Base-by-base conservation (phyloP, 2,888 invertebrate genomes). In the Euzetes globulus region DNA sequence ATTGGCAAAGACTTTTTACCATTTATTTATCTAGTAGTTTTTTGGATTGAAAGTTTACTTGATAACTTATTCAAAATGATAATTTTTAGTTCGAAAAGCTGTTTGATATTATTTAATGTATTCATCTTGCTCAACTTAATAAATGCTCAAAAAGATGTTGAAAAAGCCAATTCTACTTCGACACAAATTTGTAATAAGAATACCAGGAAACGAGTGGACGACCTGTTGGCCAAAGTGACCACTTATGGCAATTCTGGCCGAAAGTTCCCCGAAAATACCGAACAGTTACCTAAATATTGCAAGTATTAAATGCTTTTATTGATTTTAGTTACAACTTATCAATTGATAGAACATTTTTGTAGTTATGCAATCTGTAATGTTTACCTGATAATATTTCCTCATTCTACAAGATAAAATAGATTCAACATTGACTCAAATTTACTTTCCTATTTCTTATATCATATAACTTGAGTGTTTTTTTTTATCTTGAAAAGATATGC, bases 201-300 rank as follows among this genome's bases (percentile, higher is more conserved):
- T 50, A 27, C 71, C 19, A 17, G 33, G 17, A 71, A 47, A 50
- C 37, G 68, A 11, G 41, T 68, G 33, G 45, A 68, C 33, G 68
- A 68, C 13, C 22, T 68, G 22, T 45, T 68, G 37, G 37, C 68
- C 2, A 41, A 68, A 41, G 68, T 68, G 19, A 68, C 68, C 45
- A 68, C 68, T 22, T 68, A 68, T 68, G 45, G 68, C 22, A 68
- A 68, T n/a, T 68, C 68, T 11, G 68, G 68, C 33, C 37, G 68
- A 68, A 68, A 68, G n/a, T 68, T 68, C 45, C 45, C 68, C 41
- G 68, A 68, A 68, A 68, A n/a, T n/a, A 11, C 11, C 2, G 68
- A 45, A 19, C 41, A 68, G 13, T 68, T 68, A 37, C 68, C 68
- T 6, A 68, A 41, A 41, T 68, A 68, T 68, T 68, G 68, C 68